These are phyloP conservation scores for Branchipolynoe longqiensis DNA, from an alignment of 2,888 invertebrate genomes.

Conservation along the genomic window DNA sequence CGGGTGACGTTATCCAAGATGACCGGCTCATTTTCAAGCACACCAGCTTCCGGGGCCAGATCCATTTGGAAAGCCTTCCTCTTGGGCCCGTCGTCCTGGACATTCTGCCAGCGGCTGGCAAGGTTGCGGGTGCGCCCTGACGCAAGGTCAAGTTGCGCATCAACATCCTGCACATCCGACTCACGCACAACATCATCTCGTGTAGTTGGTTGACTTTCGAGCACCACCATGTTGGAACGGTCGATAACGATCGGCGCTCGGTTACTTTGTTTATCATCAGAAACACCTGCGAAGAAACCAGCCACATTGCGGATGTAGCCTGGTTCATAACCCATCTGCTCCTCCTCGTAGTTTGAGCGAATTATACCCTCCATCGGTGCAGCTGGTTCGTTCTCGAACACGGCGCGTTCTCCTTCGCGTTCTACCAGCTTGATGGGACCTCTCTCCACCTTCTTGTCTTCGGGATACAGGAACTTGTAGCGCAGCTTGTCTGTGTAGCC, in stretches of 20 bases:
- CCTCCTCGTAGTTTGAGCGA: constrained; percentile 52
- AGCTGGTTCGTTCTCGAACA: constrained; percentile 52
- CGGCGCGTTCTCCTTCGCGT: constrained; percentile 24
- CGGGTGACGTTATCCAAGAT: constrained; percentile 54
- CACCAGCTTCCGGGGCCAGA: constrained; percentile 45
- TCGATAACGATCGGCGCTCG: constrained; percentile 5
- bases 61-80: constrained; percentile 50
- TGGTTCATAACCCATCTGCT: constrained; percentile 54
- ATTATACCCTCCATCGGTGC: constrained; percentile 32
- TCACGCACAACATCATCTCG: constrained; percentile 60
- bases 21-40: constrained; percentile 61
- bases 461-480: constrained; percentile 51
- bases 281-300: constrained; percentile 47
- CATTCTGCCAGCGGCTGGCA: constrained; percentile 56
- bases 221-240: constrained; percentile 29
- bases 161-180: constrained; percentile 50
- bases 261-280: constrained; percentile 1
- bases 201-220: constrained; percentile 51
- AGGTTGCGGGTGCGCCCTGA: constrained; percentile 42
- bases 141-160: constrained; percentile 38
- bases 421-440: constrained; percentile 49
- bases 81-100: constrained; percentile 50
- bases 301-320: constrained; percentile 51
- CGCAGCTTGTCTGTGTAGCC: constrained; percentile 53
- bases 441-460: constrained; percentile 44